Evolutionary conservation across 2,888 invertebrate genomes (phyloP), one percentile per base, ranked within the genome.

Genomic region (Gymnocheta viridis): DNA sequence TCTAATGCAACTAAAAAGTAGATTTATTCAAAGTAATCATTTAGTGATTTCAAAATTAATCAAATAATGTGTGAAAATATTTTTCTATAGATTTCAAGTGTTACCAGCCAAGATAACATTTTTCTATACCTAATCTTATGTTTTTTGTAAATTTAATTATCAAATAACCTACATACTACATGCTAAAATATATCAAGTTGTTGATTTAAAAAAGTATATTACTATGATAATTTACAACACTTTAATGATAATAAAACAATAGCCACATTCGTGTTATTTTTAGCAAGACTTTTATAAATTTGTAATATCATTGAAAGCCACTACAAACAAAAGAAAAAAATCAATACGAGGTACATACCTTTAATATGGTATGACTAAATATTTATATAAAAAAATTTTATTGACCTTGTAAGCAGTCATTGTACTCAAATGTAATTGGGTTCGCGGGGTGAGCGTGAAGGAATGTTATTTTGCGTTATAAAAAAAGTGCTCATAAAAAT

Each of bases 381-480:
- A 56, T 32, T 24, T 2, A 27, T 14, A 54, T 38, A 17, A 54
- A 76, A 9, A 27, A 6, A 74, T 51, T 73, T 51, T 17, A 73
- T 47, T 81, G 62, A 69, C 74, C 74, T 81, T 74, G 51, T 41
- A 60, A 74, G 4, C 29, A 74, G 74, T 4, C 49, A 66, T 60
- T 38, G 64, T 64, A 66, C 64, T n/a, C n/a, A 47, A 77, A 67
- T 58, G 49, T 54, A 54, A 54, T 14, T 17, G 27, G 3, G 29
- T 14, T 19, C 22, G 19, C 12, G 9, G 54, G 17, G 14, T 2
- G 22, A 19, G 17, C 32, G 19, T 14, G 12, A 17, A 17, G 22
- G 29, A 56, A 29, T 41, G 1, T 4, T 24, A 29, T 5, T 22
- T 44, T 58, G n/a, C 44, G 17, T 70, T 41, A 56, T 56, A 29